Evolutionary conservation across 1,140 invertebrate genomes (phyloP).

Genomic region (Aphaenogaster ashmeadi): DNA sequence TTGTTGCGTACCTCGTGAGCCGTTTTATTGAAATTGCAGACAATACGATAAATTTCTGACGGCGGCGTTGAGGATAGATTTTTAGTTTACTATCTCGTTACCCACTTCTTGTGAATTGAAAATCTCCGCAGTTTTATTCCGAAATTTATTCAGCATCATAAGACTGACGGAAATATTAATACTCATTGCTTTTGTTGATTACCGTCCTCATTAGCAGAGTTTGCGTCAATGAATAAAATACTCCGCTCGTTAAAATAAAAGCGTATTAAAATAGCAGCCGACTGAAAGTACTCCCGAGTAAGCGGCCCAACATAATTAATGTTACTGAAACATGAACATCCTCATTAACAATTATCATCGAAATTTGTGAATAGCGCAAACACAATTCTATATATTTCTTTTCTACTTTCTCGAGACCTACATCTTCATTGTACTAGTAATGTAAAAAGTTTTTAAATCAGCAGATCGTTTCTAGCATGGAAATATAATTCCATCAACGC

Average conservation of each 20-base stretch:
- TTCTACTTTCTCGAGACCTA: constrained; percentile 13
- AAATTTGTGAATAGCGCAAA: constrained; percentile 11
- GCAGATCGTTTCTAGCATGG: not conserved
- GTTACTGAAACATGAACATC: constrained; percentile 34
- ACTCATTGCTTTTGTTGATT: constrained; percentile 11
- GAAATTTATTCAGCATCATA: not conserved
- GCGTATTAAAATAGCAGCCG: constrained; percentile 37
- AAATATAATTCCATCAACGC: not conserved
- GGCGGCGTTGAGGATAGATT: not conserved
- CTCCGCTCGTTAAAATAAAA: constrained; percentile 38
- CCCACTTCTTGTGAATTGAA: not conserved
- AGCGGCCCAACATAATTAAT: constrained; percentile 37
- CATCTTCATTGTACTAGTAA: not conserved
- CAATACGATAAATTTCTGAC: constrained; percentile 17
- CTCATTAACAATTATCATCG: constrained; percentile 50
- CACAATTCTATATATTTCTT: constrained; percentile 7
- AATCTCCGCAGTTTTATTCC: not conserved
- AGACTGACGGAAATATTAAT: constrained; percentile 16
- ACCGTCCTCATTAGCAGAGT: constrained; percentile 27
- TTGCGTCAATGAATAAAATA: constrained; percentile 51
- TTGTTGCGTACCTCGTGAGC: not conserved
- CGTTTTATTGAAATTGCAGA: constrained; percentile 30
- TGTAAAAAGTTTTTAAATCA: constrained; percentile 5
- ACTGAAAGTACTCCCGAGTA: constrained; percentile 25
- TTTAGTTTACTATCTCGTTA: not conserved